Evolutionary conservation across 2,113 vertebrate genomes (phyloP).

Genomic region (Pygoscelis antarcticus): DNA sequence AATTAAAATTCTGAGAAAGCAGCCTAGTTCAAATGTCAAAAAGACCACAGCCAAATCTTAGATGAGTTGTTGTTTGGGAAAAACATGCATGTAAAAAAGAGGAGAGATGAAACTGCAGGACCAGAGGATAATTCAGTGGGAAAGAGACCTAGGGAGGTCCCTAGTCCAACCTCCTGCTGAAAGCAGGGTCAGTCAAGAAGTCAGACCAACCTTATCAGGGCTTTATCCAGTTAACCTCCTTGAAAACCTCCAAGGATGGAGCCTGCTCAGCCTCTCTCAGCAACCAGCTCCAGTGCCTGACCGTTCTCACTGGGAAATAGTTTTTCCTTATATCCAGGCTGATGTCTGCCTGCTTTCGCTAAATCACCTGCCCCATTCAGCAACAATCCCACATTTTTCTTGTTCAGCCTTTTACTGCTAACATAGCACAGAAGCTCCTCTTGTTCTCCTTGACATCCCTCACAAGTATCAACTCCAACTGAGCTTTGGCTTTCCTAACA

Average conservation of each 20-base stretch:
- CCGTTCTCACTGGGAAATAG: not conserved
- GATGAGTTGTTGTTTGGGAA: not conserved
- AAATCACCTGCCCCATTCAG: not conserved
- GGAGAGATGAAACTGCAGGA: not conserved
- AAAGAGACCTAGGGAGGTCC: not conserved
- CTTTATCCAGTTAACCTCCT: not conserved
- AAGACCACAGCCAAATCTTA: not conserved
- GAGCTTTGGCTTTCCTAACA: not conserved
- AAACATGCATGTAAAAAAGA: not conserved
- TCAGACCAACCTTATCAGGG: not conserved
- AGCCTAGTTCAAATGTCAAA: not conserved
- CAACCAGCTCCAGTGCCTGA: not conserved
- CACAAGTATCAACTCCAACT: not conserved
- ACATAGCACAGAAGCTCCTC: not conserved
- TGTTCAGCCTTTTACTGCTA: not conserved
- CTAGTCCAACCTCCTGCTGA: not conserved
- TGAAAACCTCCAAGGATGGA: not conserved
- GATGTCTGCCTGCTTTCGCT: not conserved
- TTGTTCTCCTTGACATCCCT: not conserved
- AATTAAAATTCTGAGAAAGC: not conserved
- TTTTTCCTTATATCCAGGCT: not conserved
- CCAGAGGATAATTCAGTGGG: not conserved
- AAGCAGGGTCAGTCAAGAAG: not conserved
- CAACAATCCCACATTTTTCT: rapidly evolving
- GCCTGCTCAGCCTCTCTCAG: not conserved